phyloP scores from a whole-genome alignment of 1,140 invertebrate genomes.

The Helicoverpa armigera region DNA sequence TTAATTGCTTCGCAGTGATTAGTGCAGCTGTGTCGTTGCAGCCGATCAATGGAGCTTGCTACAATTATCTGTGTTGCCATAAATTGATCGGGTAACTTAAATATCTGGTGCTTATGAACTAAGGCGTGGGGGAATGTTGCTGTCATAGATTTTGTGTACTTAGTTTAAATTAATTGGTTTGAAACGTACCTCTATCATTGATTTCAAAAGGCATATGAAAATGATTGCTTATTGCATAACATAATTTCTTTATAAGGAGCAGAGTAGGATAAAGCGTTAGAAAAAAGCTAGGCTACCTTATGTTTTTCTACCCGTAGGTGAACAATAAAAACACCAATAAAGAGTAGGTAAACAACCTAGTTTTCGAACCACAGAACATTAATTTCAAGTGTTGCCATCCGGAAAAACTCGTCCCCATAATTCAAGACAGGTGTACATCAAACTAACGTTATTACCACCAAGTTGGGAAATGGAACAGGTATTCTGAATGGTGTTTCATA shows the following conservation, averaged over 20 bases:
- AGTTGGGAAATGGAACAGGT: conserved; percentile 6
- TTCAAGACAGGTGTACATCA: not conserved
- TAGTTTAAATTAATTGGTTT: not conserved
- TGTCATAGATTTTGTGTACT: conserved; percentile 22
- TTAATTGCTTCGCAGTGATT: conserved; percentile 38
- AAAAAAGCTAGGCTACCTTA: no score
- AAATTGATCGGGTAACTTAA: conserved; percentile 29
- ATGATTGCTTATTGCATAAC: no score
- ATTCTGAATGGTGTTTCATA: not conserved
- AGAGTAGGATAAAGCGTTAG: no score
- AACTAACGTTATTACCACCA: conserved; percentile 1
- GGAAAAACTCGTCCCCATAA: conserved; percentile 7
- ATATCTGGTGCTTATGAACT: conserved; percentile 10
- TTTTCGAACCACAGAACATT: not conserved
- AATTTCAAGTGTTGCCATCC: not conserved
- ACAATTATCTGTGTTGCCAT: conserved; percentile 49
- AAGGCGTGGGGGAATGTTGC: conserved; percentile 18
- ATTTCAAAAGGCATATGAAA: no score
- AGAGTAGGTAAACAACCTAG: not conserved
- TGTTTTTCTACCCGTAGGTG: no score
- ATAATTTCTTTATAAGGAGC: no score
- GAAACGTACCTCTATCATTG: no score
- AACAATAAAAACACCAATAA: no score
- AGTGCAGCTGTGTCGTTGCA: conserved; percentile 41
- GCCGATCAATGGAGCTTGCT: conserved; percentile 29